Evolutionary conservation across 2,888 invertebrate species (phyloP).

Genomic region (Cephus pygmeus): DNA sequence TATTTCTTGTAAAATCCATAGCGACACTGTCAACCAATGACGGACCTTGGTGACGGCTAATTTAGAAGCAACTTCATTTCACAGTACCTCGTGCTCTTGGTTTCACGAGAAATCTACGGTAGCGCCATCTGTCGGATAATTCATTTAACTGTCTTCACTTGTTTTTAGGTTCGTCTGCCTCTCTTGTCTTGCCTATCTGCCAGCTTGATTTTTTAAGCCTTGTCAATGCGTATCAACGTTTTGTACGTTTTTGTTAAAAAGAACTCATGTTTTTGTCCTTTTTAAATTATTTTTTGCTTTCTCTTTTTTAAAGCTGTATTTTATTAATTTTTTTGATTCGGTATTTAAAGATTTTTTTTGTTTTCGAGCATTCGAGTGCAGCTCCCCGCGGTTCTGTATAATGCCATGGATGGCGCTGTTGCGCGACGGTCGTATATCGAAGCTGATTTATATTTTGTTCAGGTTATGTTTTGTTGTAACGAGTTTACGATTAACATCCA

Average conservation of each 20-base stretch:
- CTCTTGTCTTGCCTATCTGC: background rate
- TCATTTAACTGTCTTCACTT: conserved; percentile 12
- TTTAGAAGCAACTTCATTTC: background rate
- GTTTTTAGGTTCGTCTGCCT: background rate
- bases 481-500: background rate
- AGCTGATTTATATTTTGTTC: background rate
- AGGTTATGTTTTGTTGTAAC: background rate
- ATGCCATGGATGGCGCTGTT: no score
- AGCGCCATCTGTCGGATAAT: conserved; percentile 25
- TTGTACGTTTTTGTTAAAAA: background rate
- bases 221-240: background rate
- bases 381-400: no score
- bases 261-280: no score
- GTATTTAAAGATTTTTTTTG: no score
- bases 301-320: background rate
- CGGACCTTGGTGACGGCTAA: background rate
- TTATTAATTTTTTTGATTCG: no score
- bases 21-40: background rate
- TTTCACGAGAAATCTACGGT: conserved; percentile 6
- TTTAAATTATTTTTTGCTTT: no score
- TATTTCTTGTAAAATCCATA: background rate
- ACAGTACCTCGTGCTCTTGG: background rate
- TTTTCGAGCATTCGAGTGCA: no score
- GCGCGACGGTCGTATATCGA: background rate
- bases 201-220: background rate